Conservation (phyloP, 2,888 invertebrate genomes). For the Lucinisca nassula region DNA sequence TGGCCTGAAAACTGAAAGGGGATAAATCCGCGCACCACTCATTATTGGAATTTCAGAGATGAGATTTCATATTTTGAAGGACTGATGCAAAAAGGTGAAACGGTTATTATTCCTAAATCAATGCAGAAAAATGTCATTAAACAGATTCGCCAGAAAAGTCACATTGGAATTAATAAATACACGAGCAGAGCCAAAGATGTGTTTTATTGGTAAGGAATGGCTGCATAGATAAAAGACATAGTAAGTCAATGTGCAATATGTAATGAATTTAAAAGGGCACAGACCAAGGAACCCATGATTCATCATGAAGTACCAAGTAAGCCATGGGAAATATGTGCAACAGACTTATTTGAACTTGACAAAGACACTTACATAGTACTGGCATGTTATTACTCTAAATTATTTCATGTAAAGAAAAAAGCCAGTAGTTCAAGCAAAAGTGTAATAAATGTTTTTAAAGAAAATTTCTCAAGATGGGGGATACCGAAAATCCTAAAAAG, state of each 20-base stretch:
- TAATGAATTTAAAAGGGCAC: not conserved
- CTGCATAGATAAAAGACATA: not conserved
- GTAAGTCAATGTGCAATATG: not conserved
- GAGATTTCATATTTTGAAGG: conserved; percentile 1
- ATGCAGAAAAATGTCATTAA: not conserved
- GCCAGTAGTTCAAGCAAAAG: not conserved
- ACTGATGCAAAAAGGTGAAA: not conserved
- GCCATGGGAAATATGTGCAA: not conserved
- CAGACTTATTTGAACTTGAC: not conserved
- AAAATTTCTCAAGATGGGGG: not conserved
- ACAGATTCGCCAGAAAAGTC: not conserved
- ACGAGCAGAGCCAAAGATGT: not conserved
- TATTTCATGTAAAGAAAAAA: not conserved
- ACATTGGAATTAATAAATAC: not conserved
- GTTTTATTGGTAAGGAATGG: not conserved
- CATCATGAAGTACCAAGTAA: not conserved
- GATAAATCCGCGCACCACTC: not conserved
- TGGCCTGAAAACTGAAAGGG: not conserved
- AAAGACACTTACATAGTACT: not conserved
- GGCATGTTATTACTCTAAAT: not conserved
- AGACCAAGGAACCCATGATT: not conserved
- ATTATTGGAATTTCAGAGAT: not conserved
- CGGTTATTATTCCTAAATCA: not conserved
- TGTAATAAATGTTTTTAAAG: not conserved
- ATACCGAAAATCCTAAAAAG: not conserved